Evolutionary conservation across 2,113 vertebrate species (phyloP), one percentile per base, ranked within the genome.

Genomic region (Notarius quadriscutis): DNA sequence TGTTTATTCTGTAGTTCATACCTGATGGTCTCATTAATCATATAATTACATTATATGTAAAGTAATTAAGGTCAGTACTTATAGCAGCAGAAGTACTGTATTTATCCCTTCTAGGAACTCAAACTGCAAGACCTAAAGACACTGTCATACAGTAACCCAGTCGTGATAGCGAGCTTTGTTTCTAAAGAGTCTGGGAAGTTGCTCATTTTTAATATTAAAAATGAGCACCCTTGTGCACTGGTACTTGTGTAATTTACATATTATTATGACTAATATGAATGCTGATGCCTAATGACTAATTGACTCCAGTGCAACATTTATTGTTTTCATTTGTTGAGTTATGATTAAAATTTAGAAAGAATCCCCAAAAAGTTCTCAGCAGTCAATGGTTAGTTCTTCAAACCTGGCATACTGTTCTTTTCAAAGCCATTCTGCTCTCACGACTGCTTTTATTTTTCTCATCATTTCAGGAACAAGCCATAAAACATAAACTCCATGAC

Each of bases 161-260:
- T n/a, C 18, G 63, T 57, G 63, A 41, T 51, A 27, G 22, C 55
- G 22, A 51, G 50, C 10, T 25, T 51, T 41, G 69, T 41, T 20
- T 51, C 9, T 34, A 41, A 41, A 75, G 25, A 62, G 83, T 22
- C 53, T 58, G 83, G 83, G 51, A 77, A 78, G 20, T 90, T 89
- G 63, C 86, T 87, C 88, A 91, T 41, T 88, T 81, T 81, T 81
- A 90, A 86, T 7, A 89, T 30, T 85, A 81, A 79, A 88, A 65
- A 34, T 30, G 34, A 30, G 41, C 9, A 53, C 84, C 51, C 50
- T 69, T 55, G 72, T 55, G 53, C 17, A 58, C 63, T 85, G 50
- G 18, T 22, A 69, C 41, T 63, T 74, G 58, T 80, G 58, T 58
- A 80, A 71, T 78, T 69, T 79, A 63, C 79, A 34, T 63, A 18